phyloP scores from a whole-genome alignment of 2,113 vertebrate species.

The Lycaon pictus region DNA sequence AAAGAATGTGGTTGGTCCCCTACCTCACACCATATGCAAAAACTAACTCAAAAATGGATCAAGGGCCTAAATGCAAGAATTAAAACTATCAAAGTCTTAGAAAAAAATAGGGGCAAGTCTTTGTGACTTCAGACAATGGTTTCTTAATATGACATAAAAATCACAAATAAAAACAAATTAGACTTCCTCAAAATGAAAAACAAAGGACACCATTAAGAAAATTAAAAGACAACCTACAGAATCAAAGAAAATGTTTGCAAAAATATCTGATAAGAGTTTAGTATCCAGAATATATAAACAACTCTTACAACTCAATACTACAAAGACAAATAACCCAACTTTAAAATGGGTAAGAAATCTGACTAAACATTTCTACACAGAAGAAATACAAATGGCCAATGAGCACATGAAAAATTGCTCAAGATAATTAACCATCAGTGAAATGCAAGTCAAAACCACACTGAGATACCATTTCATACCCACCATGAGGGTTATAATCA shows the following conservation, averaged over 20 bases:
- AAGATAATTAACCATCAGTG: background rate
- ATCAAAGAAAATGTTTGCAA: constrained; percentile 28
- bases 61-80: constrained; percentile 4
- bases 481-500: background rate
- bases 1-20: background rate
- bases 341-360: background rate
- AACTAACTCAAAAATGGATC: constrained; percentile 52
- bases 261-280: constrained; percentile 4
- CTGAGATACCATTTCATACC: background rate
- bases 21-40: constrained; percentile 17
- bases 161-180: background rate
- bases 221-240: background rate
- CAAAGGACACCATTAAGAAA: constrained; percentile 14
- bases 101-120: constrained; percentile 1
- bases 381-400: background rate
- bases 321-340: constrained; percentile 9
- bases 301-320: constrained; percentile 12
- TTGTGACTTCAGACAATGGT: background rate
- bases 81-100: background rate
- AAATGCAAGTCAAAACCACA: background rate
- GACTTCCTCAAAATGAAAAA: background rate
- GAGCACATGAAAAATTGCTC: background rate
- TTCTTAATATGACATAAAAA: constrained; percentile 22
- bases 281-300: constrained; percentile 11
- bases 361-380: background rate